These are phyloP conservation scores for Neolamprologus fasciatus DNA, from an alignment of 2,113 vertebrate species.

Conservation along the genomic window DNA sequence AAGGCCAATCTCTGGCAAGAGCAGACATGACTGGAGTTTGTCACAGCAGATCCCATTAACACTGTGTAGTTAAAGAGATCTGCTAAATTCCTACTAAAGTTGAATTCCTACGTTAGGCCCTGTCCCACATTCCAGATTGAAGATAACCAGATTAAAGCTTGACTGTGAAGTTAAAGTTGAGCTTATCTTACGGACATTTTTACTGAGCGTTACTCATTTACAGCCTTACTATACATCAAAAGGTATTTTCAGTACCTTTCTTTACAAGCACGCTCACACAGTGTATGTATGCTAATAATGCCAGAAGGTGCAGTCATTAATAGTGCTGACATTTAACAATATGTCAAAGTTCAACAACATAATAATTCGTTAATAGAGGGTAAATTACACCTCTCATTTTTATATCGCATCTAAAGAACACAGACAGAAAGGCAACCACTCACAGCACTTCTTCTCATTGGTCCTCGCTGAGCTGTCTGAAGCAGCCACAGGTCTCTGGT, in stretches of 20 bases:
- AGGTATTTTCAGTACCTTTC: background rate
- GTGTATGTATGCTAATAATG: background rate
- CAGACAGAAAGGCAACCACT: constrained; percentile 28
- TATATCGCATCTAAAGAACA: background rate
- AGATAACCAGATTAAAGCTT: background rate
- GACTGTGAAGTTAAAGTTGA: background rate
- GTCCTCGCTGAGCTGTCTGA: constrained; percentile 18
- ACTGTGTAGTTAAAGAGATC: background rate
- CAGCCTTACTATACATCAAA: background rate
- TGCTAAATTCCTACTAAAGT: background rate
- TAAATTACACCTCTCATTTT: background rate
- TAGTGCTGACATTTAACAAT: background rate
- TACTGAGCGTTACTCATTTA: background rate
- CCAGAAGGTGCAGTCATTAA: background rate
- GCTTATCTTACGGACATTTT: background rate
- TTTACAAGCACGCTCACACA: background rate
- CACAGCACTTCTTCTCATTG: constrained; percentile 73
- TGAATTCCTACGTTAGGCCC: background rate
- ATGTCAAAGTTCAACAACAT: background rate
- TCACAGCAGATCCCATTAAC: background rate
- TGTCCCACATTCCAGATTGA: background rate
- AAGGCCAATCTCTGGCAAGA: background rate
- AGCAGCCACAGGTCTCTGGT: constrained; percentile 4
- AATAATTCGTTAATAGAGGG: background rate
- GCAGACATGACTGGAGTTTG: constrained; percentile 6